These are phyloP conservation scores for Folsomia candida DNA, from an alignment of 2,888 invertebrate genomes.

Conservation along the genomic window DNA sequence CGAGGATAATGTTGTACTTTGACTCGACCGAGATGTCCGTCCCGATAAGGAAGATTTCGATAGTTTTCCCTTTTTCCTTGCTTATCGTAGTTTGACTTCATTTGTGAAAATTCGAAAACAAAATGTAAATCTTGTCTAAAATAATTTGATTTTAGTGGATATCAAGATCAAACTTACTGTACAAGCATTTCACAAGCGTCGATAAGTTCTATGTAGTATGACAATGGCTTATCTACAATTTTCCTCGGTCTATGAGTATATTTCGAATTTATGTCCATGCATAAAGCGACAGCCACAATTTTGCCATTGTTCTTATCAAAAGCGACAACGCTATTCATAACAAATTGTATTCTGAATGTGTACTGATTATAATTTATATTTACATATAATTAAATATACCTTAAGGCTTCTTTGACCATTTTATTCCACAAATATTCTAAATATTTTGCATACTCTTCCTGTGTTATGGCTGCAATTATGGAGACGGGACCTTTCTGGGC, in stretches of 20 bases:
- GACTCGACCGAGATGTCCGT: conserved; percentile 11
- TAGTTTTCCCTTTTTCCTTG: conserved; percentile 22
- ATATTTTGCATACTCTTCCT: conserved; percentile 10
- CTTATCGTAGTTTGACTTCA: conserved; percentile 20
- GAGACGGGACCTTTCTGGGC: background rate
- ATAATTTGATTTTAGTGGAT: background rate
- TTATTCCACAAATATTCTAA: conserved; percentile 18
- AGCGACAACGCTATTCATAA: conserved; percentile 17
- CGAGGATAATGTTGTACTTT: conserved; percentile 21
- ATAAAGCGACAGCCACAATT: conserved; percentile 16
- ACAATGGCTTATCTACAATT: background rate
- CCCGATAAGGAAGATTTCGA: conserved; percentile 20
- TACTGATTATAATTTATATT: background rate
- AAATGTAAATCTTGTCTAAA: background rate
- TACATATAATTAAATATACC: too few species aligned
- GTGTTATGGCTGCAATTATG: background rate
- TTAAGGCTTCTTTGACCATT: conserved; percentile 18
- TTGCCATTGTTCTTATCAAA: background rate
- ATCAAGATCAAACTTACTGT: conserved; percentile 23
- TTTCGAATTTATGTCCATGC: conserved; percentile 17
- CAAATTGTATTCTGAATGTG: background rate
- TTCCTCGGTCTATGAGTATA: conserved; percentile 1
- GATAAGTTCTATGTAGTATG: conserved; percentile 16
- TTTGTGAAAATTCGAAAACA: background rate
- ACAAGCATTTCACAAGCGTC: conserved; percentile 14